Evolutionary conservation across 2,113 vertebrate species (phyloP).

Genomic region (Eira barbara): DNA sequence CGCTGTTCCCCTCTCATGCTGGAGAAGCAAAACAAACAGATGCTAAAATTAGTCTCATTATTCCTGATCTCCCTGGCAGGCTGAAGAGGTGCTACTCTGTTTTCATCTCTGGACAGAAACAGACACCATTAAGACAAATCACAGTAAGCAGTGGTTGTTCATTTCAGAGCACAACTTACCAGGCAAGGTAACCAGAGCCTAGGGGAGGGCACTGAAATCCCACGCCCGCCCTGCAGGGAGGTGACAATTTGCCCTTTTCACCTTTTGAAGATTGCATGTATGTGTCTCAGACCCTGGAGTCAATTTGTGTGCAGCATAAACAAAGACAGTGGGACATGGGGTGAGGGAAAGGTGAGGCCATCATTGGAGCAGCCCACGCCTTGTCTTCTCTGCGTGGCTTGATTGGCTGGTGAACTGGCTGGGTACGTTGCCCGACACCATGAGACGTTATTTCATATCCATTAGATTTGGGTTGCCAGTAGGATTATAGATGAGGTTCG

Average conservation of each 20-base stretch:
- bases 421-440: rapidly evolving
- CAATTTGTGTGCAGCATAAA: neutral
- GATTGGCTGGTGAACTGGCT: neutral
- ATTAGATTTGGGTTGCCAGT: neutral
- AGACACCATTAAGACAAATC: neutral
- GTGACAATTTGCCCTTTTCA: neutral
- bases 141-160: rapidly evolving
- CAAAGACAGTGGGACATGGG: rapidly evolving
- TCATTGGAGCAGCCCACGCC: rapidly evolving
- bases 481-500: neutral
- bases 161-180: neutral
- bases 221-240: rapidly evolving
- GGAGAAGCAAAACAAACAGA: slow-evolving; percentile 66
- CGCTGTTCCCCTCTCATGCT: neutral
- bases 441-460: neutral
- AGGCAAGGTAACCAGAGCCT: neutral
- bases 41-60: slow-evolving; percentile 69
- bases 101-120: neutral
- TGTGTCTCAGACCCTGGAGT: neutral
- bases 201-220: rapidly evolving
- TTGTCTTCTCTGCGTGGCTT: neutral
- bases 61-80: slow-evolving; percentile 1
- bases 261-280: neutral
- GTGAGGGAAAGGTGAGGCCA: rapidly evolving
- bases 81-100: neutral